phyloP scores from a whole-genome alignment of 2,888 invertebrate genomes.

The Protonemura montana region DNA sequence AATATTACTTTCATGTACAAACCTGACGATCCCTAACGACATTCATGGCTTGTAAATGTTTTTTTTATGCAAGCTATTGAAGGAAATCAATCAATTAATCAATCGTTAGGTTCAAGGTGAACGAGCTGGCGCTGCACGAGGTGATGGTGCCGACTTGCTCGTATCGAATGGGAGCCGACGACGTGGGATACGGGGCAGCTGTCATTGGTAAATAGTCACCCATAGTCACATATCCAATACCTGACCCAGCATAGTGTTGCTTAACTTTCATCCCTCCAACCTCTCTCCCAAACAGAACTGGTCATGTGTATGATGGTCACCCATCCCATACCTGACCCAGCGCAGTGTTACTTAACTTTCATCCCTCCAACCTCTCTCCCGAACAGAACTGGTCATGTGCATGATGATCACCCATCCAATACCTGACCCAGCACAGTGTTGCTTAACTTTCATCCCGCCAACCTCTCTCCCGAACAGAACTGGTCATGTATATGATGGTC shows the following conservation, averaged over 20 bases:
- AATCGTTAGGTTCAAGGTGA: slow-evolving; percentile 39
- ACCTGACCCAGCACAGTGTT: too few species aligned
- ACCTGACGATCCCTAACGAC: too few species aligned
- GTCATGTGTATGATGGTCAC: background rate
- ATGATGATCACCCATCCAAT: background rate
- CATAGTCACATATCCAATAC: too few species aligned
- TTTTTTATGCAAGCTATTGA: too few species aligned
- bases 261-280: background rate
- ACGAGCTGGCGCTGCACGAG: slow-evolving; percentile 68
- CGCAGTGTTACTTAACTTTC: too few species aligned
- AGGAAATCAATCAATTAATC: too few species aligned
- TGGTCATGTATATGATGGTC: background rate
- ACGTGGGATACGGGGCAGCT: slow-evolving; percentile 88
- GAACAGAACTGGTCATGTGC: background rate
- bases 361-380: too few species aligned
- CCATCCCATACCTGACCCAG: background rate
- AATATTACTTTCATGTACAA: too few species aligned
- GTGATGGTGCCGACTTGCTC: slow-evolving; percentile 93
- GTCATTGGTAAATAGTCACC: slow-evolving; percentile 68
- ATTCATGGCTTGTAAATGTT: too few species aligned
- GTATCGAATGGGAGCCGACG: slow-evolving; percentile 91
- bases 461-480: too few species aligned
- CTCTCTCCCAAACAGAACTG: background rate
- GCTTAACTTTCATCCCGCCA: too few species aligned
- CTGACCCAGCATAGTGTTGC: background rate